A percentile compares a stretch with the other conserved stretches of the same genome.
Evolutionary conservation across 2,888 invertebrate species (phyloP).

Genomic region (Halocaridina rubra): DNA sequence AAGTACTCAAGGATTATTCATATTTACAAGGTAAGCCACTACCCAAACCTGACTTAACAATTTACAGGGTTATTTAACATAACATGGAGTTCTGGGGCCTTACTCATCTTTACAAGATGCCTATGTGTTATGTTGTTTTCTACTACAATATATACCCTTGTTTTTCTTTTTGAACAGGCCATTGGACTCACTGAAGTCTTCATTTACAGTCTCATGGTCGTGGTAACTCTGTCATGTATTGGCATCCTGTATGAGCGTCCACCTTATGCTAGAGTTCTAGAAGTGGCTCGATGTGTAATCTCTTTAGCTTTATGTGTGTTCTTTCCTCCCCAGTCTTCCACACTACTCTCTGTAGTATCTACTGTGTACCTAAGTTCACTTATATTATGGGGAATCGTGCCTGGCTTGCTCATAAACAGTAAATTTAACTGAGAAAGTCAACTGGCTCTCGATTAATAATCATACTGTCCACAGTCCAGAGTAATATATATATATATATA

Average conservation of each 20-base stretch:
- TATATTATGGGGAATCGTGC: neutral
- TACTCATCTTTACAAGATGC: neutral
- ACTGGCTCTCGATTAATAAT: neutral
- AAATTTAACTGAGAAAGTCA: neutral
- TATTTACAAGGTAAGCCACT: no score
- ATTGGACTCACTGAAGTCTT: neutral
- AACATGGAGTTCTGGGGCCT: no score
- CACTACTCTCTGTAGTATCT: neutral
- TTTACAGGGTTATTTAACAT: no score
- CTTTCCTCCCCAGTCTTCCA: neutral
- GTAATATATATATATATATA: neutral
- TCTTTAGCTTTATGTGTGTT: neutral
- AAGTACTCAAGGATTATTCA: no score
- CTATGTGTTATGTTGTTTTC: neutral
- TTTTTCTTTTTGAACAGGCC: neutral
- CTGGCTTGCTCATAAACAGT: neutral
- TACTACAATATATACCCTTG: no score
- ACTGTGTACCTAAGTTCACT: conserved; percentile 11
- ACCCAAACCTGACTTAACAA: no score
- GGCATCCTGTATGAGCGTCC: conserved; percentile 29
- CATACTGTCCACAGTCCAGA: neutral
- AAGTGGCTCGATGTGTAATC: neutral
- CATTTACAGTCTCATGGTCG: conserved; percentile 31
- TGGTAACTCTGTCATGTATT: conserved; percentile 3
- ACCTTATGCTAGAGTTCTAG: neutral